Percentiles rank a stretch among this genome's conserved stretches.
phyloP scores from a whole-genome alignment of 2,113 vertebrate species.

The Vulpes vulpes region DNA sequence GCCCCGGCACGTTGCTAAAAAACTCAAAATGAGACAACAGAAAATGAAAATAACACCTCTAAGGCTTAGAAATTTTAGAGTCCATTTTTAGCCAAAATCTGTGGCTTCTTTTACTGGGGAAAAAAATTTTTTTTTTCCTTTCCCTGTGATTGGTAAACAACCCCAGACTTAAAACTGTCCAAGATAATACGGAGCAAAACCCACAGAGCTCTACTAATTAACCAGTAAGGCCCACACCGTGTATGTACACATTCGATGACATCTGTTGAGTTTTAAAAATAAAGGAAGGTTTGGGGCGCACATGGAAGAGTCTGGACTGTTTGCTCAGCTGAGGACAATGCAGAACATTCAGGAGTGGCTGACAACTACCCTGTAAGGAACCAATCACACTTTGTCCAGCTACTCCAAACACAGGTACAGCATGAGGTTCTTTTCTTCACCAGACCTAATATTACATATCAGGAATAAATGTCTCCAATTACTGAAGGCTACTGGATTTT shows the following conservation, averaged over 20 bases:
- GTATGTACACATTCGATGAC: background rate
- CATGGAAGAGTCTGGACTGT: background rate
- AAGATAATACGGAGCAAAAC: background rate
- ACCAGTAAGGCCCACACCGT: too few species aligned
- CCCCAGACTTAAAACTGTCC: constrained; percentile 27
- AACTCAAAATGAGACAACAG: constrained; percentile 17
- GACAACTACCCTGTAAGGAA: background rate
- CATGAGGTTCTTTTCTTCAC: background rate
- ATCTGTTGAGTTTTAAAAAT: background rate
- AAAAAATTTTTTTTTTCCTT: background rate
- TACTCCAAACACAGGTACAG: background rate
- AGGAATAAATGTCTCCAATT: background rate
- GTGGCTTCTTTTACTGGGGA: background rate
- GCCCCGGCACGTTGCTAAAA: background rate
- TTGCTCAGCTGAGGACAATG: background rate
- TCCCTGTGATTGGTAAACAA: background rate
- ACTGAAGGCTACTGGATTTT: background rate
- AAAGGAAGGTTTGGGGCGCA: background rate
- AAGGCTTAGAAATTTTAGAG: background rate
- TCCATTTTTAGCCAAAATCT: constrained; percentile 18
- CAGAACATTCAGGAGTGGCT: background rate
- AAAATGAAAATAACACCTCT: constrained; percentile 46
- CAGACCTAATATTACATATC: background rate
- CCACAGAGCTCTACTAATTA: background rate
- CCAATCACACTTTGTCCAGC: background rate